These are phyloP conservation scores for Tetanocera ferruginea DNA, from an alignment of 2,888 invertebrate genomes.

Conservation along the genomic window DNA sequence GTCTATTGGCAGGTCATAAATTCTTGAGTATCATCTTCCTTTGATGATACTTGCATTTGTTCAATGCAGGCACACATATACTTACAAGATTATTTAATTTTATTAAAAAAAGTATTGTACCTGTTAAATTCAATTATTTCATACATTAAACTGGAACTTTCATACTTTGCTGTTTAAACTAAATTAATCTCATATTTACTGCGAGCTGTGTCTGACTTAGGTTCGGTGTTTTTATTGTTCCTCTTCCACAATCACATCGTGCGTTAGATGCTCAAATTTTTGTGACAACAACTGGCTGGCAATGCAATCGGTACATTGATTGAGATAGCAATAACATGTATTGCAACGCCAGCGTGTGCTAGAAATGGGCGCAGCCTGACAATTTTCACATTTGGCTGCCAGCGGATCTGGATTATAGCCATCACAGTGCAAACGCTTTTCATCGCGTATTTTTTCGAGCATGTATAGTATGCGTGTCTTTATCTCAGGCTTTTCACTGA, in stretches of 20 bases:
- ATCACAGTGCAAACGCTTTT: conserved; percentile 53
- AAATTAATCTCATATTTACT: no score
- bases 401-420: conserved; percentile 59
- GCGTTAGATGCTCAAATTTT: conserved; percentile 60
- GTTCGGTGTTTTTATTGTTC: conserved; percentile 1
- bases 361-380: conserved; percentile 75
- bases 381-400: conserved; percentile 74
- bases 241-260: conserved; percentile 58
- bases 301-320: conserved; percentile 78
- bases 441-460: conserved; percentile 56
- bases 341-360: conserved; percentile 80
- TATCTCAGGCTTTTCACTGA: conserved; percentile 23
- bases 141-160: no score
- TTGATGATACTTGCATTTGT: no score
- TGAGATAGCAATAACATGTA: conserved; percentile 74
- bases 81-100: no score
- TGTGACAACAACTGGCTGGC: conserved; percentile 71
- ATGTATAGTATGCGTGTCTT: conserved; percentile 53
- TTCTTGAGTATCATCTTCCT: no score
- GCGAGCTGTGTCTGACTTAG: no score
- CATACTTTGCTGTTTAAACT: no score
- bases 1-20: no score
- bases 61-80: no score
- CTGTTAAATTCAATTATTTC: no score
- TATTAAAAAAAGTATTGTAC: no score